Percentiles rank a stretch among this genome's conserved stretches.
Conservation (phyloP, 2,113 vertebrate species). For the Lagopus muta region DNA sequence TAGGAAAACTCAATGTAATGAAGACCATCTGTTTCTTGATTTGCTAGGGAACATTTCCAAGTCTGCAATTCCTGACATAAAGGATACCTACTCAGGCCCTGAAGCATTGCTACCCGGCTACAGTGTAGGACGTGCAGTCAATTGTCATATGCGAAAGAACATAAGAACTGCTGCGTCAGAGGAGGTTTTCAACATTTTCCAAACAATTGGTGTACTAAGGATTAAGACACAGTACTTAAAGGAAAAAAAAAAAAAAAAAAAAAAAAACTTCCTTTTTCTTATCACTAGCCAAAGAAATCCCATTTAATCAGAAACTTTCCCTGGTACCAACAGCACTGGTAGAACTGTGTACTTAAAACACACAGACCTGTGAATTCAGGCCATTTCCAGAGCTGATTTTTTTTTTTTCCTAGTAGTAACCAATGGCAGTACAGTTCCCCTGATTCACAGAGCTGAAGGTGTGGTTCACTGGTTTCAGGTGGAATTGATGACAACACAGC, state of each 20-base stretch:
- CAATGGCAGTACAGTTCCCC: background rate
- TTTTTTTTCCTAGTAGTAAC: background rate
- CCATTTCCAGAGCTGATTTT: background rate
- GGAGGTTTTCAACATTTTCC: background rate
- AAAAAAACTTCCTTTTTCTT: background rate
- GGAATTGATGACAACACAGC: background rate
- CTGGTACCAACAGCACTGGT: rapidly evolving
- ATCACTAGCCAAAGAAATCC: background rate
- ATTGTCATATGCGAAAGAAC: background rate
- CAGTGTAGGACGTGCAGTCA: background rate
- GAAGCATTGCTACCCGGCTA: background rate
- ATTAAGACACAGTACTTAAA: background rate
- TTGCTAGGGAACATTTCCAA: background rate
- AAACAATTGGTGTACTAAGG: background rate
- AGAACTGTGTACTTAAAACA: background rate
- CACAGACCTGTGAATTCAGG: background rate
- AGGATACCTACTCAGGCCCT: background rate
- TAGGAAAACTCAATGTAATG: background rate
- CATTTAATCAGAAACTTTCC: background rate
- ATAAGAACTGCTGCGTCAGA: background rate
- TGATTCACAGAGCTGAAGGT: background rate
- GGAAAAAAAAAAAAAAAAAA: background rate
- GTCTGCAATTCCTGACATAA: background rate
- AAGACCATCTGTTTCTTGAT: background rate
- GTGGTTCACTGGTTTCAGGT: slow-evolving; percentile 15